Percentiles rank a stretch among this genome's conserved stretches.
These are phyloP conservation scores for Lates japonicus DNA, from an alignment of 2,797 vertebrate species.

Conservation along the genomic window DNA sequence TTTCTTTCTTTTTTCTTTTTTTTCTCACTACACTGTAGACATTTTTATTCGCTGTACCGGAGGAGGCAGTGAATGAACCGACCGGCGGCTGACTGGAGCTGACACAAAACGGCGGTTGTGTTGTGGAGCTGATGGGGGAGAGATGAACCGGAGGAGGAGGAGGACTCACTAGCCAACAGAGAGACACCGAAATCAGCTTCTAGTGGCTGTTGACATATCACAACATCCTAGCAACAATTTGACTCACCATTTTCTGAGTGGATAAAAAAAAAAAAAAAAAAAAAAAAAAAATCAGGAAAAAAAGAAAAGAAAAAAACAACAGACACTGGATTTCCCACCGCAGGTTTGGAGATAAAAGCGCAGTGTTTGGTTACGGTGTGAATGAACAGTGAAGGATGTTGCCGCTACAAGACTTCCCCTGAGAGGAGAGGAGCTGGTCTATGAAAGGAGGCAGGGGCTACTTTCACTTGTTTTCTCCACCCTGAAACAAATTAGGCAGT, in stretches of 20 bases:
- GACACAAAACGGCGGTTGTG: slow-evolving; percentile 41
- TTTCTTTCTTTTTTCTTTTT: neutral
- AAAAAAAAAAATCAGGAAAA: neutral
- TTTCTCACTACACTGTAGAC: slow-evolving; percentile 5
- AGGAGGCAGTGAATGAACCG: slow-evolving; percentile 34
- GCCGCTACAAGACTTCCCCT: slow-evolving; percentile 62
- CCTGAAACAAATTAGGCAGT: slow-evolving; percentile 49
- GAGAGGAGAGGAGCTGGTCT: slow-evolving; percentile 54
- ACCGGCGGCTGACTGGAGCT: slow-evolving; percentile 10
- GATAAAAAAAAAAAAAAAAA: slow-evolving; percentile 34
- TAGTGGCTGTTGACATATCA: slow-evolving; percentile 52
- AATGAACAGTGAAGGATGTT: slow-evolving; percentile 54
- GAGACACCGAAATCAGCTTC: slow-evolving; percentile 47
- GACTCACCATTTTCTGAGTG: slow-evolving; percentile 26
- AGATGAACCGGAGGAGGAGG: slow-evolving; percentile 57
- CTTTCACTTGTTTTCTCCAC: slow-evolving; percentile 71
- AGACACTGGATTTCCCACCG: slow-evolving; percentile 18
- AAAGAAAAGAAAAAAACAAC: neutral
- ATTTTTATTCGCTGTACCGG: slow-evolving; percentile 7
- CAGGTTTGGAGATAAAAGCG: neutral
- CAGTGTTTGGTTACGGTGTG: slow-evolving; percentile 20
- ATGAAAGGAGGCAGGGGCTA: slow-evolving; percentile 47
- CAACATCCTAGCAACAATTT: slow-evolving; percentile 42
- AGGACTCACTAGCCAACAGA: slow-evolving; percentile 46
- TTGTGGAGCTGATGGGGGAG: slow-evolving; percentile 47